Conservation (phyloP, 2,113 vertebrate species). For the Syngnathoides biaculeatus region DNA sequence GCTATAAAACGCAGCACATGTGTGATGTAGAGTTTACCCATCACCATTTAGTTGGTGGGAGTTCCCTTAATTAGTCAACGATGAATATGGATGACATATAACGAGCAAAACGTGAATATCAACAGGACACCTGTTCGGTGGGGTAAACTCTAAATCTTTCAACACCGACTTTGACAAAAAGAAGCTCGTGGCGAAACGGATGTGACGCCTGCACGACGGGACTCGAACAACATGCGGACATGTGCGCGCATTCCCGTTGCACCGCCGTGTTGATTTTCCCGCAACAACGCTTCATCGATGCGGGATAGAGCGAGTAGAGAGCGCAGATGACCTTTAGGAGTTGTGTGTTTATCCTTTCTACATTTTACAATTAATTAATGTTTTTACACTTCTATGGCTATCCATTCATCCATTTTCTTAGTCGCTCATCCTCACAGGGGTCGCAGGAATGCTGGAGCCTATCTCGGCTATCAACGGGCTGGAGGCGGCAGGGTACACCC, state of each 20-base stretch:
- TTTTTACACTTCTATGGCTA: no score
- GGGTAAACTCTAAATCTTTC: constrained; percentile 30
- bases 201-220: constrained; percentile 26
- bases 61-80: constrained; percentile 20
- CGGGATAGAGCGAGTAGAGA: background rate
- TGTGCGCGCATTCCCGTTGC: background rate
- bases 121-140: constrained; percentile 21
- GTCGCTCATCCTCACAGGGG: no score
- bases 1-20: constrained; percentile 6
- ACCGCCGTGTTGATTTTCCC: background rate
- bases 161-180: constrained; percentile 20
- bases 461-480: no score
- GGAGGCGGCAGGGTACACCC: no score
- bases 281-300: constrained; percentile 8
- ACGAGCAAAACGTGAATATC: constrained; percentile 30
- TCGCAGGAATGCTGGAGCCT: no score
- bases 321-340: no score
- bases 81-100: constrained; percentile 12
- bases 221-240: constrained; percentile 22
- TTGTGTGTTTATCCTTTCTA: no score
- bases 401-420: no score
- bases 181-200: constrained; percentile 16
- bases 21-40: constrained; percentile 8
- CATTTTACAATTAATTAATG: no score
- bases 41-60: constrained; percentile 7